Conservation (phyloP, 1,140 invertebrate genomes). For the Apis laboriosa region DNA sequence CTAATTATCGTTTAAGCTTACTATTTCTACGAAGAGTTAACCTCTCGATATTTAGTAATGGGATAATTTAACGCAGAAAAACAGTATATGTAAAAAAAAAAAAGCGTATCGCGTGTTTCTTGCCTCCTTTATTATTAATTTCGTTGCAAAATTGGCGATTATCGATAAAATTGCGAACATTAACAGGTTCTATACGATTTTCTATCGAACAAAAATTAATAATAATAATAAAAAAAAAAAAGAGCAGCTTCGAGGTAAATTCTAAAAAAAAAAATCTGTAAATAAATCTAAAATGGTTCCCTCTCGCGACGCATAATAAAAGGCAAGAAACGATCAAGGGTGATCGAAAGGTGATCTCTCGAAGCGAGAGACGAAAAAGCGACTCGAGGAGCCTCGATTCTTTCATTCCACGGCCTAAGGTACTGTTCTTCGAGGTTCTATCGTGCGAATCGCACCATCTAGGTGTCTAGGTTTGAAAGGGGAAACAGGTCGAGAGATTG, state of each 20-base stretch:
- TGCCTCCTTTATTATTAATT: constrained; percentile 41
- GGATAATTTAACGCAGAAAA: constrained; percentile 36
- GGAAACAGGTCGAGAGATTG: constrained; percentile 17
- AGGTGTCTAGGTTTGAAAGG: neutral
- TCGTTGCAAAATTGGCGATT: constrained; percentile 16
- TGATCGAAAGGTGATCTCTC: neutral
- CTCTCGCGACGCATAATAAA: constrained; percentile 13
- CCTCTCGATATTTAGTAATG: constrained; percentile 3
- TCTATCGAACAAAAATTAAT: neutral
- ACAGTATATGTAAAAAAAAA: constrained; percentile 6
- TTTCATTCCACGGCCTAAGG: constrained; percentile 61
- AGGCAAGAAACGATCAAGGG: constrained; percentile 30
- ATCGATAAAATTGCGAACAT: neutral
- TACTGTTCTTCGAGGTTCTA: constrained; percentile 35
- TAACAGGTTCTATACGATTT: neutral
- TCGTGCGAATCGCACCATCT: neutral
- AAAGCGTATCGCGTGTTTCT: constrained; percentile 35
- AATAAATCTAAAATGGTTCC: no score
- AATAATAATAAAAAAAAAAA: no score
- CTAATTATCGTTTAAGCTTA: constrained; percentile 7
- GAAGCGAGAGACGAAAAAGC: neutral
- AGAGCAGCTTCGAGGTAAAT: neutral
- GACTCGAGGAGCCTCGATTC: constrained; percentile 43
- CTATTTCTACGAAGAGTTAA: constrained; percentile 31
- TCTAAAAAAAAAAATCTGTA: no score